Base-by-base conservation (phyloP, 1,140 invertebrate species). In the Paralvinella palmiformis region DNA sequence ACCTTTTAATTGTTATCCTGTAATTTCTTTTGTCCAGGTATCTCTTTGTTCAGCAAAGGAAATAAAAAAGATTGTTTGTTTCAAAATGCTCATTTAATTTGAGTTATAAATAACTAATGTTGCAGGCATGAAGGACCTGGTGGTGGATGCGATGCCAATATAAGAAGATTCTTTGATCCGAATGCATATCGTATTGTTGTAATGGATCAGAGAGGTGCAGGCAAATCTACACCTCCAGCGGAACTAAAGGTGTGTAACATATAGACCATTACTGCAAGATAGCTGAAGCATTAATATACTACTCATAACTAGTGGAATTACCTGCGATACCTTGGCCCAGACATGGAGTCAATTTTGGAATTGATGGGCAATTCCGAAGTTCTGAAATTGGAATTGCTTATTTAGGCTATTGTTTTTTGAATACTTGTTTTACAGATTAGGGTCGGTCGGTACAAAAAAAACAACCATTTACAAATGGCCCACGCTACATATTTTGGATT, bases 71-170 rank as follows among this genome's bases (percentile, higher is more conserved):
- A 61, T 1, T 29, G 17, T 13, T n/a, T 6, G 1, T 24, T 29
- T 29, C 17, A 1, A 3, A 10, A 15, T 62, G 17, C 44, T 35
- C 6, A 7, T 10, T 22, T 27, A 17, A 10, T 58, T 6, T 57
- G 22, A 20, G 10, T 10, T 63, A 22, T 32, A 31, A 15, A 35
- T n/a, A n/a, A n/a, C 35, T 68, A 37, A 67, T 2, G 29, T 62
- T 70, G 41, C 62, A 78, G 76, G 7, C 77, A 78, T 69, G 79
- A 79, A 4, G 79, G 79, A 2, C 79, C 79, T 27, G 79, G 79
- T 13, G 71, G 72, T 7, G 79, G 78, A 7, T 71, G 62, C n/a
- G 66, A 56, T 55, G 65, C 69, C 7, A 63, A 69, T 36, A 76
- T 78, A 35, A 65, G 78, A 29, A 57, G 77, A 50, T 79, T 73